phyloP scores from a whole-genome alignment of 1,140 invertebrate genomes.

The Ips typographus region DNA sequence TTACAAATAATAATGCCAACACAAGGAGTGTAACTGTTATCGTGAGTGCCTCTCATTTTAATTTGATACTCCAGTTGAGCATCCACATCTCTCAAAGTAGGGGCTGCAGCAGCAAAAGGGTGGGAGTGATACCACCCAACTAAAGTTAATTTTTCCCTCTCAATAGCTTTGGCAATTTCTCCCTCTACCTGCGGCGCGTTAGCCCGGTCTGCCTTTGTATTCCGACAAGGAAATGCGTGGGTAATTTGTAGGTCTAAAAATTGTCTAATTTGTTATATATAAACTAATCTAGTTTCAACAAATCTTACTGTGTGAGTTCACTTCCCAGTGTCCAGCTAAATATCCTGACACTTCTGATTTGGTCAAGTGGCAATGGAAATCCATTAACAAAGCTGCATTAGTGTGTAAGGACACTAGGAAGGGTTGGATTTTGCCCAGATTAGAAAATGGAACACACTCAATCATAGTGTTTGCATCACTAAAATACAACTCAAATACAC shows the following conservation, averaged over 20 bases:
- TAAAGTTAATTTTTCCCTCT: conserved; percentile 75
- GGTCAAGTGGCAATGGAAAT: conserved; percentile 92
- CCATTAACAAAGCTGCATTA: conserved; percentile 84
- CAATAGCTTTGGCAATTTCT: conserved; percentile 81
- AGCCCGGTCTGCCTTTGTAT: conserved; percentile 75
- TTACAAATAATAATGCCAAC: conserved; percentile 91
- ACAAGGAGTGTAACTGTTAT: conserved; percentile 89
- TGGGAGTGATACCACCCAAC: conserved; percentile 98
- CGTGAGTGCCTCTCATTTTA: conserved; percentile 86
- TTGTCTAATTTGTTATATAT: neutral
- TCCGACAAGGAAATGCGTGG: conserved; percentile 86
- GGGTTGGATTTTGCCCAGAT: conserved; percentile 86
- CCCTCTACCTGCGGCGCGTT: conserved; percentile 71
- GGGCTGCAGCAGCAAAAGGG: conserved; percentile 82
- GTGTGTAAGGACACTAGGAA: conserved; percentile 87
- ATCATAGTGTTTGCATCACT: conserved; percentile 88
- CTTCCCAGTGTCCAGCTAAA: conserved; percentile 91
- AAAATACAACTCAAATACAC: conserved; percentile 43
- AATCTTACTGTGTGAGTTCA: conserved; percentile 86
- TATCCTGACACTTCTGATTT: conserved; percentile 93
- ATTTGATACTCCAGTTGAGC: conserved; percentile 94
- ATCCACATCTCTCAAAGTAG: conserved; percentile 87
- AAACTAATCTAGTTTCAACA: too few relatives aligned
- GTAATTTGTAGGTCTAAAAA: conserved; percentile 76
- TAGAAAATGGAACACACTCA: conserved; percentile 83